A percentile compares a stretch with the other conserved stretches of the same genome.
Evolutionary conservation across 2,888 invertebrate species (phyloP).

Genomic region (Gortyna flavago): DNA sequence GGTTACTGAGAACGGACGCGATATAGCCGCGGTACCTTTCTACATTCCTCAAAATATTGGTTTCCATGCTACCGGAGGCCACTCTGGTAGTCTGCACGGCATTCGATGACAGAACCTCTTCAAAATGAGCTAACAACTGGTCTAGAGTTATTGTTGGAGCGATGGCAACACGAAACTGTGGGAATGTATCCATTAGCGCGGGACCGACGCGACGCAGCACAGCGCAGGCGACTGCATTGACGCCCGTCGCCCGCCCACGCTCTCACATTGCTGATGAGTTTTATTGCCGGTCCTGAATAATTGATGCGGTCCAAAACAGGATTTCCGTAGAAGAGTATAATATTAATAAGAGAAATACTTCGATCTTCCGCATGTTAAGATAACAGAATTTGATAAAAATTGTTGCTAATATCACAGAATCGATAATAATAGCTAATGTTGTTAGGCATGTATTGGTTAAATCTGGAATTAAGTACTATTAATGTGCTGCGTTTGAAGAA

Average conservation of each 20-base stretch:
- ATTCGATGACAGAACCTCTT: slow-evolving; percentile 3
- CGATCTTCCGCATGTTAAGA: slow-evolving; percentile 9
- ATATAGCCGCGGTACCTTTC: not conserved
- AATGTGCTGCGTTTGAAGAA: not conserved
- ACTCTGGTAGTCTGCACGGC: not conserved
- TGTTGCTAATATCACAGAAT: not conserved
- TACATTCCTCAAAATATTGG: not conserved
- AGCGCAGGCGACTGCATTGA: slow-evolving; percentile 33
- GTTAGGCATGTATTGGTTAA: not conserved
- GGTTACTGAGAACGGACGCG: not conserved
- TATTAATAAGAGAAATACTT: slow-evolving; percentile 17
- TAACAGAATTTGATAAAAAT: not conserved
- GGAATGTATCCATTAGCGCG: slow-evolving; percentile 47
- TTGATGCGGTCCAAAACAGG: slow-evolving; percentile 56
- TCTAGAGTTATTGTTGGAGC: slow-evolving; percentile 17
- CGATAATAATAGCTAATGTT: not conserved
- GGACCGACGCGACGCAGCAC: not conserved
- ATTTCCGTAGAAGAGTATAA: slow-evolving; percentile 47
- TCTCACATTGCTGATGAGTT: slow-evolving; percentile 53
- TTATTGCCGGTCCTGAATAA: slow-evolving; percentile 64
- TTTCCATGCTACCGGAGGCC: not conserved
- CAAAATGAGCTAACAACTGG: slow-evolving; percentile 5
- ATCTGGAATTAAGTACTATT: not conserved
- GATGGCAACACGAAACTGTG: slow-evolving; percentile 43
- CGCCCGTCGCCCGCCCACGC: slow-evolving; percentile 64